Evolutionary conservation across 2,797 vertebrate genomes (phyloP).

Genomic region (Ficedula albicollis): DNA sequence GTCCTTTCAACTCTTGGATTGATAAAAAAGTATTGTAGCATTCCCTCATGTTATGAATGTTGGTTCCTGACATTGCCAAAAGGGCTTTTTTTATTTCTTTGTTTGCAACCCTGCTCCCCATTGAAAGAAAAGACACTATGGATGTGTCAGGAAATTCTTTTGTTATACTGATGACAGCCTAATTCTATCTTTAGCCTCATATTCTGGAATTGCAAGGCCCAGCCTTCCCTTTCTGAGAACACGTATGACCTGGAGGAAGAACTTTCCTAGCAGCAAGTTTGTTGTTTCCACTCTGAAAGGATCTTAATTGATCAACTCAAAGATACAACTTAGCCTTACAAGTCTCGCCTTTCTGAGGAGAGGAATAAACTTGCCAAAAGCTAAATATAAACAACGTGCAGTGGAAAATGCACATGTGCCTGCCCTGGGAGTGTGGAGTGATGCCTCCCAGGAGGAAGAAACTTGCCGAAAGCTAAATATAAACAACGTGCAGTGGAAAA

Average conservation of each 20-base stretch:
- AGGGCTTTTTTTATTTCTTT: background rate
- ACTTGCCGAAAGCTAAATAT: background rate
- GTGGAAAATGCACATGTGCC: background rate
- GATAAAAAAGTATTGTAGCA: background rate
- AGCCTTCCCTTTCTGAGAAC: background rate
- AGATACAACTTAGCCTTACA: background rate
- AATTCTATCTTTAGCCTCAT: constrained; percentile 31
- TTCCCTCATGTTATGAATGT: background rate
- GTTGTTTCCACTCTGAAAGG: background rate
- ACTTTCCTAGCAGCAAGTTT: background rate
- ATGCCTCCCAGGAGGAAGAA: background rate
- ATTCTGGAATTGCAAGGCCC: constrained; percentile 4
- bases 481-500: background rate
- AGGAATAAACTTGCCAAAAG: background rate
- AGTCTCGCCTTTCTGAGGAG: background rate
- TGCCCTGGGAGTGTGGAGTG: background rate
- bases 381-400: background rate
- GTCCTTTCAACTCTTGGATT: background rate
- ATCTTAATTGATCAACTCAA: background rate
- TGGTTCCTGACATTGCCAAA: background rate
- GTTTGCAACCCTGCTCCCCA: background rate
- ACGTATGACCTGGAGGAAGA: background rate
- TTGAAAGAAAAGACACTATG: background rate
- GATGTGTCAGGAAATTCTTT: constrained; percentile 43
- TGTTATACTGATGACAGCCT: background rate